A percentile compares a stretch with the other conserved stretches of the same genome.
phyloP scores from a whole-genome alignment of 2,113 vertebrate genomes.

The Sigmodon hispidus region DNA sequence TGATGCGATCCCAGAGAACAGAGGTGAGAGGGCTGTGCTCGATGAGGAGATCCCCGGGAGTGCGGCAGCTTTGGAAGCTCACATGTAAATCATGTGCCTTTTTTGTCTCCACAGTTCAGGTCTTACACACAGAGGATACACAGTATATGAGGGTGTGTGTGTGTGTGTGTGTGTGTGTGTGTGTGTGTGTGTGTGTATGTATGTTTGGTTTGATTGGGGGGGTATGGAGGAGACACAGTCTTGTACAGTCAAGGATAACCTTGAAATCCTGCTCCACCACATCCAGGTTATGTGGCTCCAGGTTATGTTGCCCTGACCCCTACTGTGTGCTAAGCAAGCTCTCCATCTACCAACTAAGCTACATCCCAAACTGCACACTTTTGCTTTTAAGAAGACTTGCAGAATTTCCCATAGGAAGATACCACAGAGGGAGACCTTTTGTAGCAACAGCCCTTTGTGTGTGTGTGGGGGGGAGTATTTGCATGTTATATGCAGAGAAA shows the following conservation, averaged over 20 bases:
- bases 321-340: neutral
- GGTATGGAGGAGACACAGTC: neutral
- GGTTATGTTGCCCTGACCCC: neutral
- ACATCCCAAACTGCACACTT: neutral
- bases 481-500: neutral
- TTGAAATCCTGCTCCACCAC: neutral
- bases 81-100: neutral
- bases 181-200: neutral
- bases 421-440: neutral
- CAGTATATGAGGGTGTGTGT: neutral
- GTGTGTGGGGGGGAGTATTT: neutral
- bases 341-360: neutral
- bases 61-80: neutral
- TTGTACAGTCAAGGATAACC: neutral
- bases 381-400: neutral
- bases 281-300: neutral
- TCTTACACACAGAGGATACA: neutral
- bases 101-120: neutral
- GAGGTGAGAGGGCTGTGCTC: neutral
- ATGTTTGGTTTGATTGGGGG: neutral
- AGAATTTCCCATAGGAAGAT: conserved; percentile 41
- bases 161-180: neutral
- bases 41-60: neutral
- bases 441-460: neutral
- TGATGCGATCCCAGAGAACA: neutral